Evolutionary conservation across 2,797 vertebrate genomes (phyloP).

Genomic region (Rhinophrynus dorsalis): DNA sequence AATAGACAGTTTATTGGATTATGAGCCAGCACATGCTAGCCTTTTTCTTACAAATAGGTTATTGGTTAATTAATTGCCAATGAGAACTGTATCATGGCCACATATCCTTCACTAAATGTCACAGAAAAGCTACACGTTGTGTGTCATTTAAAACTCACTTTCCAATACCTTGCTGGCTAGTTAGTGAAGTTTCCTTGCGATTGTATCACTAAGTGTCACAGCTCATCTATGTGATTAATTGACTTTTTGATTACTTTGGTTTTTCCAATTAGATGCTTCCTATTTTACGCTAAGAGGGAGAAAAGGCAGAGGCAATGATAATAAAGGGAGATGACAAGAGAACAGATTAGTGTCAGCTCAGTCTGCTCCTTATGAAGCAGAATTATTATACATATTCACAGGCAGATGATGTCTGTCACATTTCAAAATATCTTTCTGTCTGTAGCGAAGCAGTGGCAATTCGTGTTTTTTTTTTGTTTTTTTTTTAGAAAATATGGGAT

Average conservation of each 20-base stretch:
- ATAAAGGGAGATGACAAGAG: conserved; percentile 63
- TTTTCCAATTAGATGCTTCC: conserved; percentile 63
- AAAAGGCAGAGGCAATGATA: conserved; percentile 59
- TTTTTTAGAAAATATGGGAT: conserved; percentile 52
- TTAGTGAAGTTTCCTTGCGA: conserved; percentile 52
- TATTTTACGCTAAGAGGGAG: conserved; percentile 52
- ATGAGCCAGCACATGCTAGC: no score
- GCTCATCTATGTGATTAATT: conserved; percentile 71
- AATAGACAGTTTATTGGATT: no score
- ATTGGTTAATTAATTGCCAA: conserved; percentile 32
- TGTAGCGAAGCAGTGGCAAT: conserved; percentile 54
- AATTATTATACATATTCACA: conserved; percentile 60
- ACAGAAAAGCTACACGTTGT: conserved; percentile 63
- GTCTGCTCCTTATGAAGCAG: conserved; percentile 55
- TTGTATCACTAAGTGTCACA: conserved; percentile 60
- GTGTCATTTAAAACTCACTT: conserved; percentile 59
- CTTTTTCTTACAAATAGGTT: conserved; percentile 21
- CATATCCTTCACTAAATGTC: conserved; percentile 51
- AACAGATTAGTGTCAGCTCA: conserved; percentile 62
- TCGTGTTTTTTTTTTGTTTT: no score
- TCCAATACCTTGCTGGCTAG: conserved; percentile 52
- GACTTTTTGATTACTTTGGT: conserved; percentile 66
- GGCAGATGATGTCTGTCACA: conserved; percentile 63
- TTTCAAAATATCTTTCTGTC: conserved; percentile 55
- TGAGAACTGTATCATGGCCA: conserved; percentile 29